A percentile compares a stretch with the other conserved stretches of the same genome.
Evolutionary conservation across 1,140 invertebrate genomes (phyloP).

Genomic region (Anoplophora glabripennis): DNA sequence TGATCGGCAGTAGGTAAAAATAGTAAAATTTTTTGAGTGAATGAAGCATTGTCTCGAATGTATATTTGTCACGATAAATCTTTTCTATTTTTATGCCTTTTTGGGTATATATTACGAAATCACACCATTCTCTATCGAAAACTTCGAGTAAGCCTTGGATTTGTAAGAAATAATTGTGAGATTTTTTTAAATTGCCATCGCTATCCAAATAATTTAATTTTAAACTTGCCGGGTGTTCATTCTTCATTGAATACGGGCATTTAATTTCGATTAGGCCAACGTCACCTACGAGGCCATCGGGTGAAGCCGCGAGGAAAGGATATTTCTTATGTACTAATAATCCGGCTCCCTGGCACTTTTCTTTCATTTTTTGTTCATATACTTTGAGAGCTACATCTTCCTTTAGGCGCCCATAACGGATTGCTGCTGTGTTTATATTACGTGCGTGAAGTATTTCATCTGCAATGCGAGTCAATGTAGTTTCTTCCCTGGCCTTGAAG

Average conservation of each 20-base stretch:
- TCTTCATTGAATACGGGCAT: constrained; percentile 15
- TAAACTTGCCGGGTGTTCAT: neutral
- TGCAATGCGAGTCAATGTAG: too few species aligned
- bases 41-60: constrained; percentile 12
- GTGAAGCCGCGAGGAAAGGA: constrained; percentile 19
- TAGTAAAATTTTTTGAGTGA: constrained; percentile 26
- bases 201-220: neutral
- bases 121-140: constrained; percentile 6
- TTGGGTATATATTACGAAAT: constrained; percentile 7
- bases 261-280: constrained; percentile 25
- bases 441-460: neutral
- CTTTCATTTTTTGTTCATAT: neutral
- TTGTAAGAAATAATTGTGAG: constrained; percentile 12
- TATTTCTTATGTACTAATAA: constrained; percentile 10
- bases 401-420: neutral
- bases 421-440: neutral
- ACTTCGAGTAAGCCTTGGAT: constrained; percentile 17
- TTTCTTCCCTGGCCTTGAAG: neutral
- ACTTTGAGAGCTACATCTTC: neutral
- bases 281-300: constrained; percentile 19
- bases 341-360: neutral
- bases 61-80: neutral
- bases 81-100: neutral
- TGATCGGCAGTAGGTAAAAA: constrained; percentile 24
- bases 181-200: neutral